Evolutionary conservation across 2,797 vertebrate species (phyloP), one percentile per base, ranked within the genome.

Genomic region (Scolopax bukidnonensis): DNA sequence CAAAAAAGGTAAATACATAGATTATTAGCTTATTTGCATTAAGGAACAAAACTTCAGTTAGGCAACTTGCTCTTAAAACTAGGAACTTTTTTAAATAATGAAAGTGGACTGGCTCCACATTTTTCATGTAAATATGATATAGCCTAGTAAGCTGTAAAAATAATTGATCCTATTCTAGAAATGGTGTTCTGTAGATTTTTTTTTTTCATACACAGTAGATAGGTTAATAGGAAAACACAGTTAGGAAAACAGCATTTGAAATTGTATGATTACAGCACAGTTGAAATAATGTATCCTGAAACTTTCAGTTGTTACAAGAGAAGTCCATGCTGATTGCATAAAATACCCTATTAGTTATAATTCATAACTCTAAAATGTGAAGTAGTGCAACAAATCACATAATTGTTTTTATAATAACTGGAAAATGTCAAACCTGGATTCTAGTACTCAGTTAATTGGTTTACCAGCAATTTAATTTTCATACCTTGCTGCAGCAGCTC

Each of bases 1-100:
- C 99, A 57, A 99, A 99, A 98, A 99, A 99, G 98, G 99, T 98
- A 98, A 98, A 96, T 96, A 80, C 87, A n/a, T 73, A 63, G 38
- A 24, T 71, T 59, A 86, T 89, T 70, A 63, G 4, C 51, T 68
- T 54, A 45, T 94, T 84, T 87, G 47, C 9, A 8, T 18, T 43
- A 36, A 43, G 10, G 70, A 84, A n/a, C 9, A 45, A 54, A 67
- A 33, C 10, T 81, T 73, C 11, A 71, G 77, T 36, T 70, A 27
- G 24, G 61, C 32, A 63, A 8, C 41, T 85, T 67, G 21, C 2
- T 91, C 51, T 91, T 92, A 33, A 93, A 76, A 59, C 18, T 4
- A 67, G 21, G 13, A 79, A 36, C 14, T 57, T 75, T 28, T 75
- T 71, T 14, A 41, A 63, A 27, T 36, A 70, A 12, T 18, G n/a